These are phyloP conservation scores for Phenacoccus solenopsis DNA, from an alignment of 1,140 invertebrate species.

Conservation along the genomic window DNA sequence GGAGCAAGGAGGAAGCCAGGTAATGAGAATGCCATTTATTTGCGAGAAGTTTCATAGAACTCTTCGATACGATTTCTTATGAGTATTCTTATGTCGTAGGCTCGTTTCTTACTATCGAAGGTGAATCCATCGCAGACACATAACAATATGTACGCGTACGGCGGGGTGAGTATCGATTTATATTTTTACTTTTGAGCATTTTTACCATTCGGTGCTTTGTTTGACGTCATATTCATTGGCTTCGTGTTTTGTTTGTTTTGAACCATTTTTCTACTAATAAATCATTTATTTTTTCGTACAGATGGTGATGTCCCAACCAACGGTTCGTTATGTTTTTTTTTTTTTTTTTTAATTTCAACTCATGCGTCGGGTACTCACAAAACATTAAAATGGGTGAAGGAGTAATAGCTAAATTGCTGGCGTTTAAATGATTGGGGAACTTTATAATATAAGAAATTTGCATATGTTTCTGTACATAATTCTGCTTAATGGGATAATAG, in stretches of 20 bases:
- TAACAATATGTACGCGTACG: conserved; percentile 95
- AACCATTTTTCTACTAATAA: neutral
- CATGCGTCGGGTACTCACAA: no score
- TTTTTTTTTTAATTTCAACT: no score
- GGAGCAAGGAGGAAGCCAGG: conserved; percentile 89
- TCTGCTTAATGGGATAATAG: no score
- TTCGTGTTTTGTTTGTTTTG: neutral
- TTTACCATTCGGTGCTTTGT: neutral
- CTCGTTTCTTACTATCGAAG: conserved; percentile 94
- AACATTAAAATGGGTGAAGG: no score
- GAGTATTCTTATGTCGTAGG: conserved; percentile 43
- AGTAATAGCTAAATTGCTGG: no score
- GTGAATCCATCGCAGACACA: conserved; percentile 99
- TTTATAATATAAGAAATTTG: no score
- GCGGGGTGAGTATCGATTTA: conserved; percentile 54
- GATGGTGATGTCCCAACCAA: neutral
- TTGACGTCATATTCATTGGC: neutral
- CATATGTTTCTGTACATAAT: no score
- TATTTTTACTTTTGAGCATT: neutral
- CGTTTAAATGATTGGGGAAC: no score
- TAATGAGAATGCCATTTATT: no score
- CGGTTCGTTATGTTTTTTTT: neutral
- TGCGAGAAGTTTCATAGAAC: no score
- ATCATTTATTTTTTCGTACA: neutral
- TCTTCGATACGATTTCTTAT: neutral